These are phyloP conservation scores for Stenotaenia linearis DNA, from an alignment of 2,888 invertebrate species.

Conservation along the genomic window DNA sequence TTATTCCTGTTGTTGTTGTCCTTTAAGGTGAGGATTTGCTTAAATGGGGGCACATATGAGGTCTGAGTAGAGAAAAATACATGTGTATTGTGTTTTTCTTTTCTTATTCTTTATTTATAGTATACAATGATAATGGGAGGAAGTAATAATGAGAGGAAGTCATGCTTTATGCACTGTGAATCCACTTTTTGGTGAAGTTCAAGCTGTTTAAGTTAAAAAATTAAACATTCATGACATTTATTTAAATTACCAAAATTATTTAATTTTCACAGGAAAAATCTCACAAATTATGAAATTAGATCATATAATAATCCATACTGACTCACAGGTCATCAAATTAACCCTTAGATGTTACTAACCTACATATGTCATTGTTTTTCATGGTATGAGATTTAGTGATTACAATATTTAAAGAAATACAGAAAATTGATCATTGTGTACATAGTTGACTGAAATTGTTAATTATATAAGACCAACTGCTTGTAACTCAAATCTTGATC, in stretches of 20 bases:
- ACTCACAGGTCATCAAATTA: neutral
- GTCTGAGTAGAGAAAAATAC: neutral
- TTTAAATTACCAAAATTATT: too few species aligned
- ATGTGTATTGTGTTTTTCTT: neutral
- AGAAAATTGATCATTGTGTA: neutral
- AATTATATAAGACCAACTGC: neutral
- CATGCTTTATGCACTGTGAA: neutral
- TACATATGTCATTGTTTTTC: neutral
- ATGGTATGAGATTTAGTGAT: neutral
- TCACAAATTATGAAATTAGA: neutral
- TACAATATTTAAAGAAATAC: neutral
- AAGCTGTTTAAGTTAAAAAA: neutral
- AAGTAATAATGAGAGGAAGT: slow-evolving; percentile 2
- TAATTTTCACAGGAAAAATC: too few species aligned
- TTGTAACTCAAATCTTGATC: neutral
- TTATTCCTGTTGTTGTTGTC: neutral
- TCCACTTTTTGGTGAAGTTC: neutral
- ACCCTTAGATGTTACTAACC: neutral
- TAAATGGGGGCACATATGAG: neutral
- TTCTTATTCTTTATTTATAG: neutral
- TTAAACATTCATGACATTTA: too few species aligned
- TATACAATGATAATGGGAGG: neutral
- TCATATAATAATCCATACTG: neutral
- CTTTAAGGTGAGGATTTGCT: neutral
- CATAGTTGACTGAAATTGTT: neutral